Evolutionary conservation across 2,888 invertebrate genomes (phyloP).

Genomic region (Terebella lapidaria): DNA sequence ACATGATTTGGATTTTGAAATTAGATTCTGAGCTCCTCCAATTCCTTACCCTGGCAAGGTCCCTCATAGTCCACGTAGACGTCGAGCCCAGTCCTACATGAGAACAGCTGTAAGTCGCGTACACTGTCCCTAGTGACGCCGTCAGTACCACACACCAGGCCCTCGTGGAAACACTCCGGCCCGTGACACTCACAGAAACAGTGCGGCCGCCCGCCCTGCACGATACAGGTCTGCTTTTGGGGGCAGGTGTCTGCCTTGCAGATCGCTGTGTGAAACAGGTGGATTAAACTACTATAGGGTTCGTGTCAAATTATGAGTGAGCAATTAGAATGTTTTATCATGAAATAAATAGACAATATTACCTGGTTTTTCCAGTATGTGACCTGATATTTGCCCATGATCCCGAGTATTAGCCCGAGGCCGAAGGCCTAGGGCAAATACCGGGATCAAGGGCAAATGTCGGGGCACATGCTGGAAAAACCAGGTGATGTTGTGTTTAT

Average conservation of each 20-base stretch:
- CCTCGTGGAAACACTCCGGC: not conserved
- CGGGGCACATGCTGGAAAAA: too few relatives aligned
- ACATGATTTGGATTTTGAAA: not conserved
- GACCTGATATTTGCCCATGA: too few relatives aligned
- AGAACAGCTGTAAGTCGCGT: not conserved
- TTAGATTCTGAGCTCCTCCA: too few relatives aligned
- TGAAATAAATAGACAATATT: too few relatives aligned
- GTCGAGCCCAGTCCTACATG: constrained; percentile 2
- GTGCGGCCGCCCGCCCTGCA: not conserved
- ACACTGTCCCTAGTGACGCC: not conserved
- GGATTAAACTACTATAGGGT: not conserved
- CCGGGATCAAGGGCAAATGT: too few relatives aligned
- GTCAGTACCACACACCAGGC: constrained; percentile 5
- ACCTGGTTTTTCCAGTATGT: too few relatives aligned
- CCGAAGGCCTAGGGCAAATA: too few relatives aligned
- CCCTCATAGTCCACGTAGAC: constrained; percentile 2
- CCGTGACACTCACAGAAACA: constrained; percentile 5
- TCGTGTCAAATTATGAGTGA: too few relatives aligned
- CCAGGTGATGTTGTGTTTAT: too few relatives aligned
- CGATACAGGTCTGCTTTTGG: not conserved
- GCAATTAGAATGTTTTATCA: too few relatives aligned
- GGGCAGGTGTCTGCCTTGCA: constrained; percentile 7
- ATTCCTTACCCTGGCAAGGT: constrained; percentile 1
- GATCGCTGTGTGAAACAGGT: not conserved
- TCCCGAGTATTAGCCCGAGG: too few relatives aligned